Evolutionary conservation across 1,140 invertebrate species (phyloP).

Genomic region (Drosophila parabipectinata): DNA sequence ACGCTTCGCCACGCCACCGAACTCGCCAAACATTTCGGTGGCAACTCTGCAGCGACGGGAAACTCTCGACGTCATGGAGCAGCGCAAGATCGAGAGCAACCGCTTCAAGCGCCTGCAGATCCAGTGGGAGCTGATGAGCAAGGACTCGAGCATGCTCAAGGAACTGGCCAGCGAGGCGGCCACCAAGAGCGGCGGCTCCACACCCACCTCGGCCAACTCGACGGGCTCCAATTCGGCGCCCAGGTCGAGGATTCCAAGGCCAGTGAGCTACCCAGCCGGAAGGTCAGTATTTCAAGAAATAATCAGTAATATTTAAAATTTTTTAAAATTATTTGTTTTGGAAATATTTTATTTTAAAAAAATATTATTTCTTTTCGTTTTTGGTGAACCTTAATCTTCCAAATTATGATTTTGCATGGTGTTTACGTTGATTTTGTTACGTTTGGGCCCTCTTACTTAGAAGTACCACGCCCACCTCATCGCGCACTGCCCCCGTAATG

Average conservation of each 20-base stretch:
- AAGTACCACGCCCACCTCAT: conserved; percentile 57
- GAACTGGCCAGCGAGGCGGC: conserved; percentile 84
- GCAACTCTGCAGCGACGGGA: conserved; percentile 63
- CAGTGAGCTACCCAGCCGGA: conserved; percentile 87
- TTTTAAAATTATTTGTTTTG: conserved; percentile 34
- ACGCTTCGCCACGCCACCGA: conserved; percentile 87
- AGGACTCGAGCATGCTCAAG: conserved; percentile 83
- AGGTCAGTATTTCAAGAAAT: conserved; percentile 72
- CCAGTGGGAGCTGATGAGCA: conserved; percentile 93
- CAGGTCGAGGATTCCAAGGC: conserved; percentile 89
- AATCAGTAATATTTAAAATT: not conserved
- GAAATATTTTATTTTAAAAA: conserved; percentile 40
- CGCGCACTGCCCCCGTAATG: conserved; percentile 19
- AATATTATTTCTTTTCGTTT: conserved; percentile 53
- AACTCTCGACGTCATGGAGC: conserved; percentile 71
- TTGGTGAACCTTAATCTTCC: conserved; percentile 10
- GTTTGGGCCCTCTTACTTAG: conserved; percentile 19
- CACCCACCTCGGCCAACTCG: conserved; percentile 81
- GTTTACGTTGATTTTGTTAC: conserved; percentile 22
- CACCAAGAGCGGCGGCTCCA: conserved; percentile 83
- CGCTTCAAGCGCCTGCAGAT: conserved; percentile 91
- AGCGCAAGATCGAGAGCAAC: conserved; percentile 83
- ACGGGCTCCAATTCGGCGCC: conserved; percentile 69
- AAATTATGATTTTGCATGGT: conserved; percentile 64
- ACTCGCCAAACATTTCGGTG: conserved; percentile 89